phyloP scores from a whole-genome alignment of 2,888 invertebrate genomes.

The Brenthis ino region DNA sequence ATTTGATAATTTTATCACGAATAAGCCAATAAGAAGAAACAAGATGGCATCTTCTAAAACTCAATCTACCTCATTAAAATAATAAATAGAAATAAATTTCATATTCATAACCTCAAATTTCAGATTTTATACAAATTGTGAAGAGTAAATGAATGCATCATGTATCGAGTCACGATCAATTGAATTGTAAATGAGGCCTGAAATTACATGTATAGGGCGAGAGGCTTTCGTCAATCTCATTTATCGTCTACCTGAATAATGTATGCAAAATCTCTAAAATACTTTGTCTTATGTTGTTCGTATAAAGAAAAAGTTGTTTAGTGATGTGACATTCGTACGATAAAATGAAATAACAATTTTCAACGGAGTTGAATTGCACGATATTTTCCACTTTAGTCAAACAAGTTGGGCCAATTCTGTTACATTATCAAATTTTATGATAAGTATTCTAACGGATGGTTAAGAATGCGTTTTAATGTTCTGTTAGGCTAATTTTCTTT shows the following conservation, averaged over 20 bases:
- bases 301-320: neutral
- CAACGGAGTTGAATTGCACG: neutral
- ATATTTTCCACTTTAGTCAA: neutral
- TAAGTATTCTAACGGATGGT: no score
- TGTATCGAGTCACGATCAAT: slow-evolving; percentile 12
- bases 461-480: no score
- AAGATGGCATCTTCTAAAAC: no score
- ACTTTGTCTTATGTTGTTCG: neutral
- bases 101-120: neutral
- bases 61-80: no score
- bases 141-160: neutral
- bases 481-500: no score
- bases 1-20: no score
- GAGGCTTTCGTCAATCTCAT: slow-evolving; percentile 13
- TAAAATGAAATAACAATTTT: neutral
- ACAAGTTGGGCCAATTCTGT: neutral
- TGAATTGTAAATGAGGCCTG: slow-evolving; percentile 10
- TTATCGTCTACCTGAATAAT: slow-evolving; percentile 5
- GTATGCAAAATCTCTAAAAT: slow-evolving; percentile 10
- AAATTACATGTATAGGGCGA: slow-evolving; percentile 8
- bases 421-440: no score
- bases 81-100: no score
- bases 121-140: no score
- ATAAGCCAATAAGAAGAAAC: no score
- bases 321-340: neutral